Evolutionary conservation across 2,888 invertebrate genomes (phyloP).

Genomic region (Spilosoma lubricipeda): DNA sequence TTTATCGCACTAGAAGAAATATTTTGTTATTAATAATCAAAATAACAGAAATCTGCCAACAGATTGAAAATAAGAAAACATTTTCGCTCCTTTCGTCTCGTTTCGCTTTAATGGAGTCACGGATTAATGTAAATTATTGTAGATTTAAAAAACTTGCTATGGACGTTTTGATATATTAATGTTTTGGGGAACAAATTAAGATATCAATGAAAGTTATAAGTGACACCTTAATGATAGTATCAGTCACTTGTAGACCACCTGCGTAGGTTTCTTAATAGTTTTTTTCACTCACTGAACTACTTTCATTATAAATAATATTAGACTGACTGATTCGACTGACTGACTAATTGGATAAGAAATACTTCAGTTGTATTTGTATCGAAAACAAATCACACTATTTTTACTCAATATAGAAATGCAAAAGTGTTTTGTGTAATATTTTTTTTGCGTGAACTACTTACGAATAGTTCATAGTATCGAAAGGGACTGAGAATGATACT

Average conservation of each 20-base stretch:
- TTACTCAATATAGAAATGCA: too few relatives aligned
- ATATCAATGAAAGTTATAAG: slow-evolving; percentile 17
- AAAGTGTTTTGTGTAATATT: too few relatives aligned
- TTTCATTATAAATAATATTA: background rate
- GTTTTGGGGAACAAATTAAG: slow-evolving; percentile 18
- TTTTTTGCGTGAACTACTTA: too few relatives aligned
- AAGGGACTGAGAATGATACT: too few relatives aligned
- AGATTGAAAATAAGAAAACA: background rate
- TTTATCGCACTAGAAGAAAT: too few relatives aligned
- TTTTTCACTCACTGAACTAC: background rate
- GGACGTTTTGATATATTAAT: slow-evolving; percentile 16
- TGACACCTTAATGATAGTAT: slow-evolving; percentile 17
- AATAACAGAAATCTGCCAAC: background rate
- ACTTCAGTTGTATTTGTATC: background rate
- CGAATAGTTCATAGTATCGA: too few relatives aligned
- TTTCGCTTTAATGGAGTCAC: background rate
- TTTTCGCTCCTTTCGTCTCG: background rate
- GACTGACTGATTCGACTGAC: too few relatives aligned
- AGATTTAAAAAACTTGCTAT: slow-evolving; percentile 6
- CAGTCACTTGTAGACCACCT: slow-evolving; percentile 14
- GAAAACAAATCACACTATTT: background rate
- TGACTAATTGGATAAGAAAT: too few relatives aligned
- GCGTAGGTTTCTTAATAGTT: background rate
- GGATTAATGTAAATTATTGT: slow-evolving; percentile 10
- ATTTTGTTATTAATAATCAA: background rate